Conservation (phyloP, 2,113 vertebrate species). For the Acrocephalus arundinaceus region DNA sequence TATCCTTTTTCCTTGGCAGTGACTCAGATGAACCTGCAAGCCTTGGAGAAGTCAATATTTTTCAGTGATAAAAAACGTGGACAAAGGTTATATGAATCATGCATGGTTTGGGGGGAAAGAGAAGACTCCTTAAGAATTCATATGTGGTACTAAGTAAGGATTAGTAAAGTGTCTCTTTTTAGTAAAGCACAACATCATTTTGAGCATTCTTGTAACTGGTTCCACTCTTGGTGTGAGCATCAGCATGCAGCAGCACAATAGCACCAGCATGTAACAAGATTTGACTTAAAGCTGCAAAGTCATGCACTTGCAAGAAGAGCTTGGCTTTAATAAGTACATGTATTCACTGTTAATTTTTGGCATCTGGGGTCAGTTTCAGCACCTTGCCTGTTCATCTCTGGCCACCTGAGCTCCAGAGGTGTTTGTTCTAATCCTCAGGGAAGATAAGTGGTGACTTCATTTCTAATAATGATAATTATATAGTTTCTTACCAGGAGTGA, state of each 20-base stretch:
- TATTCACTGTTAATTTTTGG: not conserved
- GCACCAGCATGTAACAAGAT: not conserved
- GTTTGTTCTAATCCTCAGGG: not conserved
- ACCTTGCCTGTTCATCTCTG: not conserved
- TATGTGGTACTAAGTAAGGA: not conserved
- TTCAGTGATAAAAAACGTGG: not conserved
- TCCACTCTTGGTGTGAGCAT: not conserved
- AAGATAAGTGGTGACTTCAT: not conserved
- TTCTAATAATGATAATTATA: not conserved
- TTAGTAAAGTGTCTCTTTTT: not conserved
- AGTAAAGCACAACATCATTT: not conserved
- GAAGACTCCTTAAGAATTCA: not conserved
- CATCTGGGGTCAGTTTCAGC: not conserved
- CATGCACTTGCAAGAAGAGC: not conserved
- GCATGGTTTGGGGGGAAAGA: not conserved
- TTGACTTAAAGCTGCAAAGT: not conserved
- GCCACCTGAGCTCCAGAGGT: not conserved
- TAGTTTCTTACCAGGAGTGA: not conserved
- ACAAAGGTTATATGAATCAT: not conserved
- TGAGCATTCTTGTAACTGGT: not conserved
- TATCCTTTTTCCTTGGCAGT: not conserved
- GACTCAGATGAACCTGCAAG: not conserved
- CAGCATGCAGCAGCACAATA: not conserved
- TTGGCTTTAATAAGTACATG: not conserved
- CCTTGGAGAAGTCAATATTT: not conserved